phyloP scores from a whole-genome alignment of 1,140 invertebrate species.

The Anastrepha obliqua region DNA sequence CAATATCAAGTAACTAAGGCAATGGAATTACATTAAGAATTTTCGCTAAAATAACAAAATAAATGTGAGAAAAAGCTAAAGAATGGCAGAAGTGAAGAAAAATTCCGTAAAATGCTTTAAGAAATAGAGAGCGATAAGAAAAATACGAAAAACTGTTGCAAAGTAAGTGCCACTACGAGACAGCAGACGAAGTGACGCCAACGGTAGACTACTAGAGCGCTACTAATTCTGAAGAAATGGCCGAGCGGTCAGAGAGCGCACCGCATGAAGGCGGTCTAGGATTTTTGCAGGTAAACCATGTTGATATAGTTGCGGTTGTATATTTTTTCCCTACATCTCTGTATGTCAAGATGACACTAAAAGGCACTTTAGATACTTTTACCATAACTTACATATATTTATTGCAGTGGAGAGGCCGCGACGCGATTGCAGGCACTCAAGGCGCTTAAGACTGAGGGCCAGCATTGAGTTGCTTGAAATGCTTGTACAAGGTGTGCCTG shows the following conservation, averaged over 20 bases:
- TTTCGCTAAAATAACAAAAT: neutral
- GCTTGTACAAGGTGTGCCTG: constrained; percentile 38
- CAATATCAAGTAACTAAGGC: constrained; percentile 4
- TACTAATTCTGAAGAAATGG: neutral
- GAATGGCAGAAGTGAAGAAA: neutral
- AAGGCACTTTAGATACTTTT: constrained; percentile 51
- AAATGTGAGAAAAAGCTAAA: neutral
- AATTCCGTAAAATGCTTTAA: neutral
- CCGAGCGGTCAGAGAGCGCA: neutral
- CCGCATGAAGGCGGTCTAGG: neutral
- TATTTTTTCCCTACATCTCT: neutral
- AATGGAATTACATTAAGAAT: neutral
- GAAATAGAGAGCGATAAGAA: neutral
- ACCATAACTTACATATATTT: constrained; percentile 47
- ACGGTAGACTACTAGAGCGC: neutral
- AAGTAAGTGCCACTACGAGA: neutral
- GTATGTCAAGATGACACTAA: constrained; percentile 51
- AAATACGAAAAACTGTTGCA: neutral
- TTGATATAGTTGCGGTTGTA: constrained; percentile 40
- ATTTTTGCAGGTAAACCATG: constrained; percentile 33
- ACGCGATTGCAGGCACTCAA: neutral
- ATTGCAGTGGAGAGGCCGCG: neutral
- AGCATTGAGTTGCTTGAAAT: neutral
- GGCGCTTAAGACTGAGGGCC: neutral
- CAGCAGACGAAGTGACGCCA: neutral